Percentiles rank a stretch among this genome's conserved stretches.
Evolutionary conservation across 2,888 invertebrate genomes (phyloP).

Genomic region (Eupithecia subumbrata): DNA sequence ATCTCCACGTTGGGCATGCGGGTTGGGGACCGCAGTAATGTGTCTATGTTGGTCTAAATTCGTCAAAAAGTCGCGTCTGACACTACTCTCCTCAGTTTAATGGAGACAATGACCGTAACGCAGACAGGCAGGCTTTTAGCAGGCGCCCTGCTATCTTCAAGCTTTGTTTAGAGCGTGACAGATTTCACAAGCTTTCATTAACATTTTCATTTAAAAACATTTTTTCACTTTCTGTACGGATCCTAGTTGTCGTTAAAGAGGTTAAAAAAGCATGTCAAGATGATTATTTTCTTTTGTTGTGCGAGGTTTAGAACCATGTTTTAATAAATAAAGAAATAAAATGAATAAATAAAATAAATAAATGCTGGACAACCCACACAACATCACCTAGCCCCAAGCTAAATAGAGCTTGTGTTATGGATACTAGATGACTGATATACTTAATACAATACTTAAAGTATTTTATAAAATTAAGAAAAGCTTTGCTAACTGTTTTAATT

Average conservation of each 20-base stretch:
- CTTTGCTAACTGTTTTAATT: no score
- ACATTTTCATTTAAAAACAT: constrained; percentile 16
- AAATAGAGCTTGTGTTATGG: no score
- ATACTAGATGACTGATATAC: no score
- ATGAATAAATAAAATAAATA: no score
- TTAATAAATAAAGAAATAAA: no score
- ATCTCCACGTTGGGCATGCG: no score
- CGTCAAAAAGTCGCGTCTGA: constrained; percentile 17
- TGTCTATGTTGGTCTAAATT: background rate
- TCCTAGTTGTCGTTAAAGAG: background rate
- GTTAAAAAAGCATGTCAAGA: background rate
- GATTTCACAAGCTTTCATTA: constrained; percentile 25
- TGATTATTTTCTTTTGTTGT: background rate
- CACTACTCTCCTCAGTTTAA: constrained; percentile 22
- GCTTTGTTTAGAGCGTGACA: constrained; percentile 30
- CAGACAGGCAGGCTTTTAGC: constrained; percentile 59
- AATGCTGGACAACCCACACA: no score
- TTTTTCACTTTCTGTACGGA: background rate
- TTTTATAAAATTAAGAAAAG: no score
- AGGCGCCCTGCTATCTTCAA: constrained; percentile 29
- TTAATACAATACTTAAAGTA: no score
- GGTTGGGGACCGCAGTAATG: background rate
- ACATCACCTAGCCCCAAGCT: no score
- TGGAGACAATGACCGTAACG: constrained; percentile 43
- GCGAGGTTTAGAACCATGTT: no score